Conservation (phyloP, 2,113 vertebrate species). For the Planiliza haematocheilus region DNA sequence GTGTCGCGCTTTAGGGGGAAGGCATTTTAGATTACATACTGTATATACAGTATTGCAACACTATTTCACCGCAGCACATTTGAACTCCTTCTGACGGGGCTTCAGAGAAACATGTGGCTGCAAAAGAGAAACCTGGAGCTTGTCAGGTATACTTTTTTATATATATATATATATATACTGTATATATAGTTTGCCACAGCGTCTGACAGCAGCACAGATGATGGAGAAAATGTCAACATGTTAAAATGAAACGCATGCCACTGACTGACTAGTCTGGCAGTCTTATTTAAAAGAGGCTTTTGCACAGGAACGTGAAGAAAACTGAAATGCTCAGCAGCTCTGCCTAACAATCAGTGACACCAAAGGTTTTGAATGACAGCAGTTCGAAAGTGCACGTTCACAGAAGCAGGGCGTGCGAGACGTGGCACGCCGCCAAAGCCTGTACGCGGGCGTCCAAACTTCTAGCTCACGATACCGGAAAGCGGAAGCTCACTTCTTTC, state of each 20-base stretch:
- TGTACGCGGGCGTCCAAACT: not conserved
- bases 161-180: too few species aligned
- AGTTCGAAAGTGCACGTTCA: conserved; percentile 11
- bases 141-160: conserved; percentile 48
- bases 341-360: conserved; percentile 25
- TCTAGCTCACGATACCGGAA: conserved; percentile 18
- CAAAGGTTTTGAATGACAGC: conserved; percentile 38
- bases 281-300: conserved; percentile 6
- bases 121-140: conserved; percentile 25
- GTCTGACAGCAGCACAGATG: conserved; percentile 49
- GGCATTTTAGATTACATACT: conserved; percentile 5
- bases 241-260: conserved; percentile 35
- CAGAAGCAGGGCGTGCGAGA: conserved; percentile 31
- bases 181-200: conserved; percentile 24
- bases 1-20: conserved; percentile 2
- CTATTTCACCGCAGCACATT: conserved; percentile 10
- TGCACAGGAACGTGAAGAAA: conserved; percentile 26
- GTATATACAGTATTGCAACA: not conserved
- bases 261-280: conserved; percentile 48
- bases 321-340: conserved; percentile 26
- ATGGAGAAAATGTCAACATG: conserved; percentile 53
- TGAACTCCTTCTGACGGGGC: not conserved
- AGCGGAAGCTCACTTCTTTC: too few species aligned
- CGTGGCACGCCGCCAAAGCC: conserved; percentile 22
- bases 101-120: conserved; percentile 19